Percentiles rank a stretch among this genome's conserved stretches.
Evolutionary conservation across 2,888 invertebrate genomes (phyloP).

Genomic region (Leptopilina myrica): DNA sequence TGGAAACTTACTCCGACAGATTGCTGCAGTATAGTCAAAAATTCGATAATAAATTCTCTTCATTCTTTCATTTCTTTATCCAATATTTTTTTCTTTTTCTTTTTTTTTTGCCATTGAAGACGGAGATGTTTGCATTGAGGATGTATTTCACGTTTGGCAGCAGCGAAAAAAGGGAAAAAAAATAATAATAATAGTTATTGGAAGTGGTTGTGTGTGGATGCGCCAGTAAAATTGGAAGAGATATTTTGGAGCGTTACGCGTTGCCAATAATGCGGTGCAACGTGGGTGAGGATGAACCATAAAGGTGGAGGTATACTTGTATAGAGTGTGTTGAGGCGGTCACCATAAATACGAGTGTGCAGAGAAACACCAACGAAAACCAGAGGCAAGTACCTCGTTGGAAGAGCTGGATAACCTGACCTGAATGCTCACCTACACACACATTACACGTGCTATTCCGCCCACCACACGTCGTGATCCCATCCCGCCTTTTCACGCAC

Average conservation of each 20-base stretch:
- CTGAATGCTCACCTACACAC: not conserved
- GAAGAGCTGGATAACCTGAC: not conserved
- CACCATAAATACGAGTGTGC: constrained; percentile 30
- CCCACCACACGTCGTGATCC: not conserved
- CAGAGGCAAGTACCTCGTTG: constrained; percentile 21
- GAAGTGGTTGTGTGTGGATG: not conserved
- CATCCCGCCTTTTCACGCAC: constrained; percentile 20
- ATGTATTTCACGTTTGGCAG: constrained; percentile 1
- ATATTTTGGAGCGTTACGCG: constrained; percentile 23
- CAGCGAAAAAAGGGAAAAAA: not conserved
- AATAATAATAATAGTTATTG: not conserved
- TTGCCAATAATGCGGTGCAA: constrained; percentile 34
- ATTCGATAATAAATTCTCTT: too few species aligned
- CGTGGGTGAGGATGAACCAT: constrained; percentile 33
- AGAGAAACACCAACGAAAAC: constrained; percentile 31
- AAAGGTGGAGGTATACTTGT: constrained; percentile 19
- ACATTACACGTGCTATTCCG: constrained; percentile 29
- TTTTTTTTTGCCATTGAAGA: constrained; percentile 7
- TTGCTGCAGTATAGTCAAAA: too few species aligned
- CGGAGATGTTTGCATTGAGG: not conserved
- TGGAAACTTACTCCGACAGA: too few species aligned
- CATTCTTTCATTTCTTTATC: too few species aligned
- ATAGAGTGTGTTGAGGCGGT: constrained; percentile 21
- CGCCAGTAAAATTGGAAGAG: constrained; percentile 10
- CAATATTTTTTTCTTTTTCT: not conserved